Evolutionary conservation across 37 sponge, comb jelly and placozoan genomes (phyloP).

Genomic region (Mnemiopsis leidyi): DNA sequence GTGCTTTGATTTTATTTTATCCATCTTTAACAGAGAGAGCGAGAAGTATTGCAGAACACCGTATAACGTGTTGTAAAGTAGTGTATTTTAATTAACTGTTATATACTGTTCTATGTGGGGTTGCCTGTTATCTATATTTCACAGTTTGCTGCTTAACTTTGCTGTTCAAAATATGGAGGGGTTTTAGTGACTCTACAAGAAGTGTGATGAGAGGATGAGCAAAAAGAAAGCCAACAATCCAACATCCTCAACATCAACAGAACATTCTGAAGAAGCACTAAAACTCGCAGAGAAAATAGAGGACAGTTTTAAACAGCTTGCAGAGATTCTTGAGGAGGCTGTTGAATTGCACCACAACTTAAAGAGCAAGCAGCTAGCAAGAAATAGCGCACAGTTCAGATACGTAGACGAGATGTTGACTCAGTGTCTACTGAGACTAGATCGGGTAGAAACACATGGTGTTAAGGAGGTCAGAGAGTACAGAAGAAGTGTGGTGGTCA

Average conservation of each 20-base stretch:
- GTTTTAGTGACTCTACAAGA: no score
- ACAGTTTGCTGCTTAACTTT: no score
- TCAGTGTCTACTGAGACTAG: background rate
- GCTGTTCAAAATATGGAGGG: no score
- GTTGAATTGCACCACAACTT: background rate
- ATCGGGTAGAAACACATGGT: background rate
- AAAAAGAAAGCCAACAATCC: no score
- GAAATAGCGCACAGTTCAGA: background rate
- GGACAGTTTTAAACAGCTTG: background rate
- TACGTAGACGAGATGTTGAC: constrained; percentile 7
- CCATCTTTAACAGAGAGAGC: no score
- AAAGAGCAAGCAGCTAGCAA: background rate
- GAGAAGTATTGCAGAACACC: no score
- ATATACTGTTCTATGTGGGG: no score
- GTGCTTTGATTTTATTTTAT: no score
- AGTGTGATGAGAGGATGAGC: no score
- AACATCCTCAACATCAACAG: background rate
- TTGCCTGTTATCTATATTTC: no score
- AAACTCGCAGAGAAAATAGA: background rate
- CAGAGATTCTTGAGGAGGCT: background rate
- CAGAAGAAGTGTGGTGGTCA: background rate
- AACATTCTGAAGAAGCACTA: background rate
- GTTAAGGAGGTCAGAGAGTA: background rate
- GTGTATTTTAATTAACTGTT: no score
- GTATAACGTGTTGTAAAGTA: no score